A percentile compares a stretch with the other conserved stretches of the same genome.
phyloP scores from a whole-genome alignment of 2,113 vertebrate genomes.

The Pimephales promelas region DNA sequence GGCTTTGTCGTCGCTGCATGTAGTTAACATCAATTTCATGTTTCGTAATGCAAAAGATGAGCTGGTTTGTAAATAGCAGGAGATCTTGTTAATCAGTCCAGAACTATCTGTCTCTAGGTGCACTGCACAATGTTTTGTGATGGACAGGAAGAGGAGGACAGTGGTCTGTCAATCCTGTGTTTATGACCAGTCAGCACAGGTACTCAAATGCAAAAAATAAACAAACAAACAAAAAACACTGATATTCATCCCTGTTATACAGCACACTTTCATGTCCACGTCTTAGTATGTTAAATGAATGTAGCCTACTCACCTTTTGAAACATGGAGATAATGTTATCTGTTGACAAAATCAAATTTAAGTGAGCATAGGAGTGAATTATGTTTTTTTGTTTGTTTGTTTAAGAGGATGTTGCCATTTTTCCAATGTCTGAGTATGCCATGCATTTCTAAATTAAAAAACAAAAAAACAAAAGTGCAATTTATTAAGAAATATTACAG shows the following conservation, averaged over 20 bases:
- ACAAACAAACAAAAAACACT: no score
- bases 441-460: not conserved
- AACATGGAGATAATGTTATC: not conserved
- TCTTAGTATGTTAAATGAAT: not conserved
- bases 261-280: not conserved
- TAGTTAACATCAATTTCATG: not conserved
- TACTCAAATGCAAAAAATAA: no score
- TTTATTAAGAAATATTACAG: not conserved
- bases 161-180: not conserved
- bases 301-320: not conserved
- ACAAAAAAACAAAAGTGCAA: not conserved
- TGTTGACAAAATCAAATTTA: not conserved
- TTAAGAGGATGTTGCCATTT: not conserved
- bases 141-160: slow-evolving; percentile 21
- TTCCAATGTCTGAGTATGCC: not conserved
- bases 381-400: not conserved
- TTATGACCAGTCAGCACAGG: slow-evolving; percentile 28
- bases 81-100: not conserved
- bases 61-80: not conserved
- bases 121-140: slow-evolving; percentile 40
- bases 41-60: not conserved
- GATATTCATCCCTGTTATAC: not conserved
- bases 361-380: not conserved
- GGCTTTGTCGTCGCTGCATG: not conserved
- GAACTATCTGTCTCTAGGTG: not conserved